phyloP scores from a whole-genome alignment of 1,140 invertebrate species.

The roundworm (Caenorhabditis elegans) region DNA sequence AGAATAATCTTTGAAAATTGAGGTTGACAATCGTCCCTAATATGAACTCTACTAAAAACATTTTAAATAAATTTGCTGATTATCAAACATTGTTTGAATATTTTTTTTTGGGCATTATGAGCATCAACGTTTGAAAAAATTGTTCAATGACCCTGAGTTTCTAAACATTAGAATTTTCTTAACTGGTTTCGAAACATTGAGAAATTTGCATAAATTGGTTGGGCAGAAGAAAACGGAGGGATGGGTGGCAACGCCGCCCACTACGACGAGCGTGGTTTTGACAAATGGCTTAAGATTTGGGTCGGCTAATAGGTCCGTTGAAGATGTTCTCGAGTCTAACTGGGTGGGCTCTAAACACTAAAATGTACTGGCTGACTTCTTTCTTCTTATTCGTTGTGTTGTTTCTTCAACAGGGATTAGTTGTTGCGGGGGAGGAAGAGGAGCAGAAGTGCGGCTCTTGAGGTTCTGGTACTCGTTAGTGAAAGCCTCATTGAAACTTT shows the following conservation, averaged over 20 bases:
- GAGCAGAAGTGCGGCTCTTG: background rate
- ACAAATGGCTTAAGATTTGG: background rate
- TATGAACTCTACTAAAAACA: too few relatives aligned
- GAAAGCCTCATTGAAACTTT: background rate
- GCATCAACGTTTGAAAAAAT: too few relatives aligned
- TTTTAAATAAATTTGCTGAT: too few relatives aligned
- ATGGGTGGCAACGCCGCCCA: background rate
- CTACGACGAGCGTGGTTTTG: background rate
- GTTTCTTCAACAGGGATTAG: slow-evolving; percentile 4
- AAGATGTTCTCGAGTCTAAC: background rate
- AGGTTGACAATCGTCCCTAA: too few relatives aligned
- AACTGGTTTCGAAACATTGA: background rate
- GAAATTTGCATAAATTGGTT: background rate
- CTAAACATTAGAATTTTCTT: background rate
- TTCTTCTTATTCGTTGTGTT: background rate
- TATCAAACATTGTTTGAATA: too few relatives aligned
- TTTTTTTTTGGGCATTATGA: too few relatives aligned
- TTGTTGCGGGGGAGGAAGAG: background rate
- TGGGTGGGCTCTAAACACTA: background rate
- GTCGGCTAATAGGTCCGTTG: slow-evolving; percentile 17
- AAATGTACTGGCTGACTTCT: background rate
- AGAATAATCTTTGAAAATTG: too few relatives aligned
- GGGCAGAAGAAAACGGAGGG: background rate
- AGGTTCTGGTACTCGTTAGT: slow-evolving; percentile 9
- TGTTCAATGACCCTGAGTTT: background rate